Evolutionary conservation across 2,888 invertebrate species (phyloP).

Genomic region (Myopa tessellatipennis): DNA sequence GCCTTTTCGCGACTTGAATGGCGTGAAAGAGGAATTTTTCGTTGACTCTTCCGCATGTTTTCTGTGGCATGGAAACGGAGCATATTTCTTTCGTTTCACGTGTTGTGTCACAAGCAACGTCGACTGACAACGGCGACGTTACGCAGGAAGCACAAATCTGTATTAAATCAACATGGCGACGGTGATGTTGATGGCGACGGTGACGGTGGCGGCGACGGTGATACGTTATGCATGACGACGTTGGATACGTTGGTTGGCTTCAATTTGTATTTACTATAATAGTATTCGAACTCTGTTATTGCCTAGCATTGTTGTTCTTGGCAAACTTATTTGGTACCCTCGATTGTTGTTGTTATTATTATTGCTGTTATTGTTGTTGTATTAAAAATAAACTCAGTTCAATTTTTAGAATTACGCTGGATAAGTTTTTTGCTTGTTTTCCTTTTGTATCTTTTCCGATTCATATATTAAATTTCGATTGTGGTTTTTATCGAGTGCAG

Average conservation of each 20-base stretch:
- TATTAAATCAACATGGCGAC: slow-evolving; percentile 53
- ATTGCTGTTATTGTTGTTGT: slow-evolving; percentile 21
- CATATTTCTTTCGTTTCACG: background rate
- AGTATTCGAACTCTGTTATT: background rate
- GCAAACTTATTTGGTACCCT: background rate
- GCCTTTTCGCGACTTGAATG: slow-evolving; percentile 18
- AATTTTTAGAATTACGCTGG: slow-evolving; percentile 32
- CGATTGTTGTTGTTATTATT: slow-evolving; percentile 10
- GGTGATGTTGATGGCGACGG: background rate
- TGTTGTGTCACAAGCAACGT: background rate
- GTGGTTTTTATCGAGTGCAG: slow-evolving; percentile 17
- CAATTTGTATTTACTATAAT: too few species aligned
- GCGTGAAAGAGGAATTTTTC: slow-evolving; percentile 46
- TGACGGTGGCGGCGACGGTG: too few species aligned
- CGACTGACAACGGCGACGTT: slow-evolving; percentile 3
- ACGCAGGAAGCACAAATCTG: slow-evolving; percentile 50
- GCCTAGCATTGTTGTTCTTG: slow-evolving; percentile 18
- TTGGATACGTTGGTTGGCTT: background rate
- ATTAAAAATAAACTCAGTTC: slow-evolving; percentile 24
- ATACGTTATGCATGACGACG: too few species aligned
- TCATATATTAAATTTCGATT: slow-evolving; percentile 36
- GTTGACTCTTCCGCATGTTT: slow-evolving; percentile 7
- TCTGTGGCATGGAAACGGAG: background rate
- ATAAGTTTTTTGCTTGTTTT: background rate
- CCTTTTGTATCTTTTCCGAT: background rate